These are phyloP conservation scores for Araneus ventricosus DNA, from an alignment of 1,140 invertebrate genomes.

Conservation along the genomic window DNA sequence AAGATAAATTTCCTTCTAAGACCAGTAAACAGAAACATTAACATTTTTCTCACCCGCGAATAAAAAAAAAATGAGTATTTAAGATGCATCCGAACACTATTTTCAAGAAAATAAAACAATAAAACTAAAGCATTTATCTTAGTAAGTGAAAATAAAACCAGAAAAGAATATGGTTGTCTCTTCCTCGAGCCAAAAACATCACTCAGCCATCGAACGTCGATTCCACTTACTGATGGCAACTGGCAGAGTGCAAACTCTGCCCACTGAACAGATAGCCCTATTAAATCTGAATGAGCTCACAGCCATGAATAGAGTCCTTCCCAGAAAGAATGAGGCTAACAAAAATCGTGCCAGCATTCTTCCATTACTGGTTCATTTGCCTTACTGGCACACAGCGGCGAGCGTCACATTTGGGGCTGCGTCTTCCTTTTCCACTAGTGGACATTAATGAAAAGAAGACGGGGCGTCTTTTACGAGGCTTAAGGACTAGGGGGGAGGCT, in stretches of 20 bases:
- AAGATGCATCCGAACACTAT: too few species aligned
- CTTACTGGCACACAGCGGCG: not conserved
- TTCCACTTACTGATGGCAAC: too few species aligned
- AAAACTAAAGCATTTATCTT: too few species aligned
- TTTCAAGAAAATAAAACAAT: too few species aligned
- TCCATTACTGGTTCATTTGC: slow-evolving; percentile 43
- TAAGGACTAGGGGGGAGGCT: not conserved
- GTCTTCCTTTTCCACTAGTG: not conserved
- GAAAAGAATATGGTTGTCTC: too few species aligned
- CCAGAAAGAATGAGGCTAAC: not conserved
- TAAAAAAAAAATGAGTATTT: too few species aligned
- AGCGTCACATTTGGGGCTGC: slow-evolving; percentile 26
- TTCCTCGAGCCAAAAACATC: too few species aligned
- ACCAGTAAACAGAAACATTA: too few species aligned
- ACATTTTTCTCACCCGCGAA: too few species aligned
- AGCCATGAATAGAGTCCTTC: slow-evolving; percentile 21
- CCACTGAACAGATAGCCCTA: slow-evolving; percentile 27
- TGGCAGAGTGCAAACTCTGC: not conserved
- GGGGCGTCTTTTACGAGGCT: not conserved
- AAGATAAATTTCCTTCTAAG: too few species aligned
- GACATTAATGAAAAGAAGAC: slow-evolving; percentile 40
- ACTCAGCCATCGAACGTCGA: not conserved
- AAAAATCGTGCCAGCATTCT: slow-evolving; percentile 4
- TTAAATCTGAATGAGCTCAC: slow-evolving; percentile 13
- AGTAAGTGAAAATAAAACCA: too few species aligned